A percentile compares a stretch with the other conserved stretches of the same genome.
Evolutionary conservation across 2,797 vertebrate species (phyloP).

Genomic region (Spinibarbus caldwelli): DNA sequence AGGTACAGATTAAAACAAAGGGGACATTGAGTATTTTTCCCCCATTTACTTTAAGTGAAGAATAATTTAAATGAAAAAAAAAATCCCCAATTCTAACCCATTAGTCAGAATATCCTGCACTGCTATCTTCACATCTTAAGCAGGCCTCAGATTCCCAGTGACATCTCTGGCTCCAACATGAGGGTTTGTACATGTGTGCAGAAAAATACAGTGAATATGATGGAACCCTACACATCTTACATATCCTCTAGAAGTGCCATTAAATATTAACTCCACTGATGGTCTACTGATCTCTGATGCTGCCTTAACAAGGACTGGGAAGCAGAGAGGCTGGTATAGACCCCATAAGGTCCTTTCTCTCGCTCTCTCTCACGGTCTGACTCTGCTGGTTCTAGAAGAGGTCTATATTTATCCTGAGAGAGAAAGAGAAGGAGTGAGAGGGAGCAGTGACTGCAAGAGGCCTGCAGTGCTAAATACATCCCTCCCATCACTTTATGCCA

Average conservation of each 20-base stretch:
- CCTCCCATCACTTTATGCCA: conserved; percentile 4
- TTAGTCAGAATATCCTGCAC: background rate
- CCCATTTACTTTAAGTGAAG: no score
- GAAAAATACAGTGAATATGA: background rate
- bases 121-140: background rate
- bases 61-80: background rate
- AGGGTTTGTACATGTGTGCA: background rate
- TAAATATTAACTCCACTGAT: background rate
- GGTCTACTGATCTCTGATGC: background rate
- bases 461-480: conserved; percentile 6
- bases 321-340: conserved; percentile 5
- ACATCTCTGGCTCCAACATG: background rate
- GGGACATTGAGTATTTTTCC: no score
- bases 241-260: background rate
- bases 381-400: background rate
- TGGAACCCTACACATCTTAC: background rate
- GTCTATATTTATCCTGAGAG: conserved; percentile 43
- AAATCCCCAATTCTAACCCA: background rate
- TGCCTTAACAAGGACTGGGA: background rate
- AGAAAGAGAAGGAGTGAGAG: background rate
- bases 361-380: background rate
- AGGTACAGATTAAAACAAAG: no score
- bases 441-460: conserved; percentile 1
- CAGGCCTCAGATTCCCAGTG: background rate
- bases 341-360: background rate